Evolutionary conservation across 2,113 vertebrate genomes (phyloP).

Genomic region (Prunella fulvescens): DNA sequence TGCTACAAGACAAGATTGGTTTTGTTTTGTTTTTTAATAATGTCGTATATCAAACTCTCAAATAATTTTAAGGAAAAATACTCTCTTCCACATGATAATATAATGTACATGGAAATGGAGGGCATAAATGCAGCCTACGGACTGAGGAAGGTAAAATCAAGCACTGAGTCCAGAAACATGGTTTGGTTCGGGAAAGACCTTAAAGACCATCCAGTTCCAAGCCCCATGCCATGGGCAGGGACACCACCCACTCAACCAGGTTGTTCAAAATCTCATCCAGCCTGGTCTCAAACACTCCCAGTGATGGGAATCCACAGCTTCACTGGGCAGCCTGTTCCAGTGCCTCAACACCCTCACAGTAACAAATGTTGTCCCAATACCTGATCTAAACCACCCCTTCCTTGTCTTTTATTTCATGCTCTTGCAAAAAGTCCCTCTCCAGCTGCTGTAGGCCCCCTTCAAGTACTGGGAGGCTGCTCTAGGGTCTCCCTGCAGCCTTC

Average conservation of each 20-base stretch:
- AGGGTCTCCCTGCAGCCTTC: not conserved
- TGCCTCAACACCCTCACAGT: not conserved
- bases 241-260: not conserved
- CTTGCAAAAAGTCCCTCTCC: not conserved
- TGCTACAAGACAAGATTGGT: not conserved
- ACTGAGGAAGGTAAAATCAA: not conserved
- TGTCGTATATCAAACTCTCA: not conserved
- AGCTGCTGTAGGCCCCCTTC: too few species aligned
- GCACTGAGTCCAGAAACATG: not conserved
- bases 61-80: not conserved
- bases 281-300: not conserved
- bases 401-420: not conserved
- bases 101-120: fast-evolving
- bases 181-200: not conserved
- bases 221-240: fast-evolving
- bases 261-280: not conserved
- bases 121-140: not conserved
- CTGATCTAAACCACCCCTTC: not conserved
- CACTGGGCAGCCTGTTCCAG: not conserved
- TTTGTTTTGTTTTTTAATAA: not conserved
- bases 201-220: not conserved
- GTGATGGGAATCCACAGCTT: not conserved
- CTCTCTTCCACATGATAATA: not conserved
- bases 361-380: not conserved
- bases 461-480: not conserved